phyloP scores from a whole-genome alignment of 2,888 invertebrate genomes.

The Meandrusa payeni region DNA sequence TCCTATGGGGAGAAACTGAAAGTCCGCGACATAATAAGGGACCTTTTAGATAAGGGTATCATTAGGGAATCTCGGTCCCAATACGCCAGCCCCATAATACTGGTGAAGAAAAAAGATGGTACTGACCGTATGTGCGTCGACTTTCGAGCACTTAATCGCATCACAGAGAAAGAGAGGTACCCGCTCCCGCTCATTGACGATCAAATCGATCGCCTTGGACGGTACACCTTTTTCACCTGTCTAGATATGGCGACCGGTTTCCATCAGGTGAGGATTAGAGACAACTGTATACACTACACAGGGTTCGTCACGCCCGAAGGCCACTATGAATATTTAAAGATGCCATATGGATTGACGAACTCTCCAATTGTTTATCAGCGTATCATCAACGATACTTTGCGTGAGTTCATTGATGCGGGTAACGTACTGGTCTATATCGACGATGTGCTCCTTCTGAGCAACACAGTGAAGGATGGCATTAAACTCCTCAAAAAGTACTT shows the following conservation, averaged over 20 bases:
- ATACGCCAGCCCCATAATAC: too few relatives aligned
- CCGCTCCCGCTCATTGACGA: too few relatives aligned
- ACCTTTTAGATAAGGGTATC: too few relatives aligned
- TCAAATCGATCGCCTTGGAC: too few relatives aligned
- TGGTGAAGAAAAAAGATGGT: too few relatives aligned
- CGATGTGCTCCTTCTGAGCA: constrained; percentile 19
- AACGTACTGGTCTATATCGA: constrained; percentile 24
- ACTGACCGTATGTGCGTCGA: too few relatives aligned
- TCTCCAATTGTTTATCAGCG: constrained; percentile 24
- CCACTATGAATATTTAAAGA: constrained; percentile 23
- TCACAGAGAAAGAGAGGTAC: too few relatives aligned
- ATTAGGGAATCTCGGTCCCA: too few relatives aligned
- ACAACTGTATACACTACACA: constrained; percentile 1
- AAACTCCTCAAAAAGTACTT: constrained; percentile 1
- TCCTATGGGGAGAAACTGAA: too few relatives aligned
- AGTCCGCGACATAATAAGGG: too few relatives aligned
- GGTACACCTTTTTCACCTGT: too few relatives aligned
- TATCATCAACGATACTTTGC: constrained; percentile 14
- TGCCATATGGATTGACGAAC: constrained; percentile 25
- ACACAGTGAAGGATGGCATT: background rate
- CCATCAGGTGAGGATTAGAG: constrained; percentile 7
- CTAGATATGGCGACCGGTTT: constrained; percentile 3
- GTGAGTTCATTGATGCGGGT: constrained; percentile 9
- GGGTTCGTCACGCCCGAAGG: constrained; percentile 19
- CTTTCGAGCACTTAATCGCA: too few relatives aligned